Evolutionary conservation across 1,140 invertebrate species (phyloP), one percentile per base, ranked within the genome.

Genomic region (Caenorhabditis briggsae): DNA sequence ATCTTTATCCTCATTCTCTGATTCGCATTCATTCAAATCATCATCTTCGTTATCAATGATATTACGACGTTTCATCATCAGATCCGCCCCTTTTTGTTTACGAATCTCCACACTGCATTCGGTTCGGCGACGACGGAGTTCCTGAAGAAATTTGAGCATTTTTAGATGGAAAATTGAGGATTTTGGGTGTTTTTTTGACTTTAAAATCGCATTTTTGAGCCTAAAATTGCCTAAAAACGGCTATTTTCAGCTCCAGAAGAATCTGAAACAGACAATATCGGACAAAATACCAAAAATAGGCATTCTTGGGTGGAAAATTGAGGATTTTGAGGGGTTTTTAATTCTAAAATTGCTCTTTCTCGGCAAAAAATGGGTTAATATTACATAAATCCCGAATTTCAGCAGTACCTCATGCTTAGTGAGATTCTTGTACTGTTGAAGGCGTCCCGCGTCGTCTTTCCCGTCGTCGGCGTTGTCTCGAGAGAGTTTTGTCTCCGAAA

Each of bases 21-120:
- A 82, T 14, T 86, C 85, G 20, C 58, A 78, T 9, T 11, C 86
- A 20, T 20, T 41, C 46, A 41, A 18, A 9, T 50, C 91, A 82
- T 95, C 94, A 48, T 93, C 93, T 56, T 93, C 93, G 25, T 84
- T 88, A 7, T 94, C 92, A 82, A 94, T 93, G 46, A 98, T 96
- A 94, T 98, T 98, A 91, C 97, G 94, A 91, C 96, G 94, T 93
- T 98, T 98, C 89, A 96, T 95, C 89, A 98, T 93, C 46, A 96
- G 97, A 93, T 98, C 97, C 91, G 98, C 96, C 89, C 97, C 95
- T 94, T 98, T 98, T 92, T 96, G 96, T 94, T 98, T 98, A 86
- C 97, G 94, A 82, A 98, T 93, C 93, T 98, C 97, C 8, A 98
- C 96, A 87, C 96, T 97, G 53, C 96, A 96, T 94, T 98, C 97